Base-by-base conservation (phyloP, 2,888 invertebrate genomes). In the Erebia aethiops region DNA sequence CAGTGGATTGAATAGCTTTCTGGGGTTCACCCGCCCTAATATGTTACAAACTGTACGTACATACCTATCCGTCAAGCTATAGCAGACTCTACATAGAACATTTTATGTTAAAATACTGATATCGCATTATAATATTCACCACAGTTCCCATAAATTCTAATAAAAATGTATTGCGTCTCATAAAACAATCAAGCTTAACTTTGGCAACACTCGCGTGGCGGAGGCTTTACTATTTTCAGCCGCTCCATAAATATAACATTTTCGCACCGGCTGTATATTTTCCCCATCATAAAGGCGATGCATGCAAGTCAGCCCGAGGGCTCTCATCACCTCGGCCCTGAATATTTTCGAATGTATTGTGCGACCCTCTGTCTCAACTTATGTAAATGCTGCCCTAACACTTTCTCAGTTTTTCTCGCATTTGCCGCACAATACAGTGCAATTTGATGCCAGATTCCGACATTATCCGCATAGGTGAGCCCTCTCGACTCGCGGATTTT, bases 331-430 rank as follows among this genome's bases (percentile, higher is more conserved):
- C 88, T 90, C 87, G 87, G 82, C 83, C 88, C 91, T 91, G 91
- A 92, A 92, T 92, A 92, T 92, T 89, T 92, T 90, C 83, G 84
- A 86, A 87, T 85, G 84, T 85, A 89, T 86, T 82, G 80, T 79
- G 80, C 78, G 82, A 85, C 85, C 88, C 91, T 92, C 91, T 92
- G 92, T 90, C 91, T 90, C 92, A 87, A 91, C 89, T 92, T 92
- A 92, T 93, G 92, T 91, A 91, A 93, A 93, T 92, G 81, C 79
- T 85, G 86, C 86, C 88, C 91, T 87, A 90, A 93, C 92, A 92
- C 91, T 92, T 91, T 89, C 87, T 81, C 78, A 90, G 88, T 90
- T 91, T 93, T 92, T 91, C 89, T 88, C 90, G 85, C 89, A 85
- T 91, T 91, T 91, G 88, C 82, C 85, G 83, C 88, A 91, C 92